Evolutionary conservation across 92 coral and sea anemone genomes (phyloP).

Genomic region (Desmophyllum pertusum): DNA sequence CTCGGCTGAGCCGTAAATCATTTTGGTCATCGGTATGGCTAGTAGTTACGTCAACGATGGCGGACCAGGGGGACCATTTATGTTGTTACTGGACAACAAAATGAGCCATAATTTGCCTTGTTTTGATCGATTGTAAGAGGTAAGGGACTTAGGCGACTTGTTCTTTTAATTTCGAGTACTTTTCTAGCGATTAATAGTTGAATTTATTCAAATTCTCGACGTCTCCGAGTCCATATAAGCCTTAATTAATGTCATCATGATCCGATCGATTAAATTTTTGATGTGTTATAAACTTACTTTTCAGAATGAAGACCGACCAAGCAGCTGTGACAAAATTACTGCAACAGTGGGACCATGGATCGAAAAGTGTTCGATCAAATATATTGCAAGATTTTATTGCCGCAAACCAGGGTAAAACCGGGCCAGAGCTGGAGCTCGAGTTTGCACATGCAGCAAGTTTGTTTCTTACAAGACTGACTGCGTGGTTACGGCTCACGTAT

Average conservation of each 20-base stretch:
- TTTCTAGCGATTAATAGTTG: not conserved
- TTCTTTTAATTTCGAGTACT: not conserved
- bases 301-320: constrained; percentile 81
- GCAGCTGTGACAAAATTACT: constrained; percentile 86
- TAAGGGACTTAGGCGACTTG: not conserved
- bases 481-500: constrained; percentile 98
- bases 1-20: constrained; percentile 20
- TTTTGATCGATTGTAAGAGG: not conserved
- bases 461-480: constrained; percentile 93
- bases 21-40: constrained; percentile 36
- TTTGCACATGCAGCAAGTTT: constrained; percentile 98
- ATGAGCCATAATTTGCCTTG: not conserved
- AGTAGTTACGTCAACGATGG: constrained; percentile 46
- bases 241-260: no score
- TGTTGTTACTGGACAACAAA: not conserved
- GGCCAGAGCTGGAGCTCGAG: constrained; percentile 92
- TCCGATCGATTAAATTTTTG: no score
- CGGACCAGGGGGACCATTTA: not conserved
- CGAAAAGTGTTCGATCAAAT: constrained; percentile 81
- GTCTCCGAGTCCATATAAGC: no score
- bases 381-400: constrained; percentile 88
- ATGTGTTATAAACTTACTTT: no score
- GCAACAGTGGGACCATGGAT: constrained; percentile 96
- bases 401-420: constrained; percentile 86
- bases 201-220: not conserved